Base-by-base conservation (phyloP, 1,140 invertebrate genomes). In the Aphelenchoides fujianensis region DNA sequence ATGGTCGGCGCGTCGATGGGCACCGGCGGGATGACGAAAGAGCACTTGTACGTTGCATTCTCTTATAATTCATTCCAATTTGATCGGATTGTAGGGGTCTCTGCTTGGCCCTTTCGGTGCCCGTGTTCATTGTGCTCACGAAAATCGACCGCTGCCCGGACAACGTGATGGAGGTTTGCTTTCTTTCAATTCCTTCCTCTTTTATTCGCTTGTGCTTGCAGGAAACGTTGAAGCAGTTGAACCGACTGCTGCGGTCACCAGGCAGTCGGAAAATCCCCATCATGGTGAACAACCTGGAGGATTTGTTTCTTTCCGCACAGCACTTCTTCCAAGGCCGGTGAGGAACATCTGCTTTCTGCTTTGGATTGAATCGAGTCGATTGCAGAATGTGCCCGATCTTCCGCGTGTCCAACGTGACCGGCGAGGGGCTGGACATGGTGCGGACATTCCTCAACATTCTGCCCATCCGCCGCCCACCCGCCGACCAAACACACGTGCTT, bases 1-100 rank as follows among this genome's bases (percentile, higher is more conserved):
- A 98, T 99, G 95, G 94, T 94, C 86, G 85, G 85, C 68, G 93
- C 95, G 1, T 98, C 98, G 89, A 93, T 95, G 30, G 96, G 97
- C 64, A 93, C 98, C 70, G 92, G 98, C 74, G 96, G 96, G 55
- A 98, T 98, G 94, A 97, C 95, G 0, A 98, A 98, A 86, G 96
- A 98, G 86, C 96, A 98, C n/a, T 87, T 36, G 63, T 59, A 48
- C 12, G 41, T 48, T 48, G 12, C 23, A 12, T 98, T 16, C 71
- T 72, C 2, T n/a, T n/a, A n/a, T n/a, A 32, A 41, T 1, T 32
- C 9, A 1, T 41, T 32, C 1, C 48, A 12, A 23, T 12, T 70
- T 70, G 62, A 54, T 70, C 12, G 96, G 64, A 92, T 98, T 69
- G 91, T 98, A 74, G 95, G 95, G 54, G 9, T 95, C 87, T 98